phyloP scores from a whole-genome alignment of 2,888 invertebrate species.

The Pollenia angustigena region DNA sequence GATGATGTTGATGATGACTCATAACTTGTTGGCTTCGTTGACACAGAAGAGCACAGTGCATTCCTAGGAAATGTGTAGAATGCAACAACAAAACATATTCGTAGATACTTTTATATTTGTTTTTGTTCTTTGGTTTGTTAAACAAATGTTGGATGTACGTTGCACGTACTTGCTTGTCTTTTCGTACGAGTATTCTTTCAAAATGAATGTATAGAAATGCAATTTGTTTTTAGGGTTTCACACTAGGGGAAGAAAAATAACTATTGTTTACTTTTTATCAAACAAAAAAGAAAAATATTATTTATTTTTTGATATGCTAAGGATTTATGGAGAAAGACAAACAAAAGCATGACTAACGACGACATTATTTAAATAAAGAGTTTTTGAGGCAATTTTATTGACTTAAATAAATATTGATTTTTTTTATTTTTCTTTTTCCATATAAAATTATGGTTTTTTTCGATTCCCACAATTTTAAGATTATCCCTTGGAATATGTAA shows the following conservation, averaged over 20 bases:
- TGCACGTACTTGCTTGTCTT: slow-evolving; percentile 4
- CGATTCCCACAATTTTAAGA: slow-evolving; percentile 14
- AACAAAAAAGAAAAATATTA: slow-evolving; percentile 32
- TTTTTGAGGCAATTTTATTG: slow-evolving; percentile 44
- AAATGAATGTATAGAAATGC: slow-evolving; percentile 68
- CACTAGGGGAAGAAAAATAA: slow-evolving; percentile 63
- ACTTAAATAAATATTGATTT: slow-evolving; percentile 68
- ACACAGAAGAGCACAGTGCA: slow-evolving; percentile 61
- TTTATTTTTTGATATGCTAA: slow-evolving; percentile 56
- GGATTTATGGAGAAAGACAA: slow-evolving; percentile 58
- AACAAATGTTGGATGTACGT: slow-evolving; percentile 43
- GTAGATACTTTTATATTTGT: slow-evolving; percentile 5
- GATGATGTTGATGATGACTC: slow-evolving; percentile 64
- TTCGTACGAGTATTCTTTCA: not conserved
- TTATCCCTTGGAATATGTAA: slow-evolving; percentile 40
- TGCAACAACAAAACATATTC: not conserved
- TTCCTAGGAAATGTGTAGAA: slow-evolving; percentile 52
- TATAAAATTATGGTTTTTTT: not conserved
- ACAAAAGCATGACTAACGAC: slow-evolving; percentile 65
- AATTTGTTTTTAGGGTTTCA: slow-evolving; percentile 73
- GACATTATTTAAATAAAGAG: slow-evolving; percentile 51
- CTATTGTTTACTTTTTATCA: slow-evolving; percentile 60
- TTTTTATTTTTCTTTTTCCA: not conserved
- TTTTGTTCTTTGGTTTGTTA: slow-evolving; percentile 42
- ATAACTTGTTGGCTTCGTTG: slow-evolving; percentile 71